Evolutionary conservation across 2,888 invertebrate genomes (phyloP).

Genomic region (Caenorhabditis zanzibari): DNA sequence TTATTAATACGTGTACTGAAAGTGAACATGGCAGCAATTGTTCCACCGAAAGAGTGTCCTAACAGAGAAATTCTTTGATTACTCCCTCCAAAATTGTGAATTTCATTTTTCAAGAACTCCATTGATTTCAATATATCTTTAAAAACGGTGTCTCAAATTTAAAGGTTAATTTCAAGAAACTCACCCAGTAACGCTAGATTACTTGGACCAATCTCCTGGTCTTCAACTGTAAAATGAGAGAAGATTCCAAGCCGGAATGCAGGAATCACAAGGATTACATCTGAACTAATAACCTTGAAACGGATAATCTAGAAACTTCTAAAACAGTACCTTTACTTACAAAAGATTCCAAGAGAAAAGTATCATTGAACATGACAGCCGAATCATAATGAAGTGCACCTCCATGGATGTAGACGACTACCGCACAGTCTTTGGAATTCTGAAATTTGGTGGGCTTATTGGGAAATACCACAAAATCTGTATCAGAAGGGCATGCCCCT

Average conservation of each 20-base stretch:
- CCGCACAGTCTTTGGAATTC: conserved; percentile 67
- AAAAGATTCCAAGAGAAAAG: conserved; percentile 55
- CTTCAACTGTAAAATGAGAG: conserved; percentile 69
- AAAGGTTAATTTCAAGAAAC: not conserved
- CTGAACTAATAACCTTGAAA: too few relatives aligned
- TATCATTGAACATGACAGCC: conserved; percentile 79
- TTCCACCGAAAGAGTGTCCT: conserved; percentile 59
- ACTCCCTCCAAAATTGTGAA: conserved; percentile 58
- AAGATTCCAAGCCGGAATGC: conserved; percentile 73
- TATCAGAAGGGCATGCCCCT: too few relatives aligned
- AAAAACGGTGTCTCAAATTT: too few relatives aligned
- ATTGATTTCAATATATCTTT: conserved; percentile 60
- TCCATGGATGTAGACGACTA: conserved; percentile 78
- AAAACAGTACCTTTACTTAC: conserved; percentile 44
- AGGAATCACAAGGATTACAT: conserved; percentile 73
- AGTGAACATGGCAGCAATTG: conserved; percentile 9
- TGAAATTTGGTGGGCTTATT: not conserved
- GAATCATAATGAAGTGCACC: conserved; percentile 76
- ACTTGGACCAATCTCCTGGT: conserved; percentile 64
- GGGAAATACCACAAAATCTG: too few relatives aligned
- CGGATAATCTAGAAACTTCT: too few relatives aligned
- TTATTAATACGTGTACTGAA: not conserved
- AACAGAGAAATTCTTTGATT: conserved; percentile 30
- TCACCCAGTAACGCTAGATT: conserved; percentile 74
- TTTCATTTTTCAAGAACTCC: conserved; percentile 57